phyloP scores from a whole-genome alignment of 2,113 vertebrate genomes.

The Prietella phreatophila region DNA sequence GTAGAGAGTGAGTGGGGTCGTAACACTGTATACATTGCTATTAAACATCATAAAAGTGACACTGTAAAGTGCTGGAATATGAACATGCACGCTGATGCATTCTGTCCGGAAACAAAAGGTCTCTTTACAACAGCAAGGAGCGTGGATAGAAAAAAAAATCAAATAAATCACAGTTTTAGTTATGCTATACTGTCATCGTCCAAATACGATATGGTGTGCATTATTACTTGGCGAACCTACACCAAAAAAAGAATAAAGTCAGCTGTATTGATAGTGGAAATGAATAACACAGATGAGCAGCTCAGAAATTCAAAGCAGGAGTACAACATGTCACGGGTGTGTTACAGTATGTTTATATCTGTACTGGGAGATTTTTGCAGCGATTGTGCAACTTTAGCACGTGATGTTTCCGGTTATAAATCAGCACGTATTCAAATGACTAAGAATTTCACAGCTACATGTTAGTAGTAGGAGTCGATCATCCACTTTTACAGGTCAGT shows the following conservation, averaged over 20 bases:
- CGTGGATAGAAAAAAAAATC: constrained; percentile 31
- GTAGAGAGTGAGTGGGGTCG: constrained; percentile 26
- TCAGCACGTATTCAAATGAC: not conserved
- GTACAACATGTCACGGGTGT: not conserved
- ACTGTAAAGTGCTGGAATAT: constrained; percentile 69
- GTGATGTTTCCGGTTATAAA: not conserved
- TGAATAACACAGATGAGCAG: not conserved
- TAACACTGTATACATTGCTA: constrained; percentile 50
- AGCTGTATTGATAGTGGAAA: constrained; percentile 48
- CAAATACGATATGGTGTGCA: constrained; percentile 40
- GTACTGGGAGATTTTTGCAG: not conserved
- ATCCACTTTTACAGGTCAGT: not conserved
- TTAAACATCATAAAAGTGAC: constrained; percentile 53
- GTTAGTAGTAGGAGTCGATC: not conserved
- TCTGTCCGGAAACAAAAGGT: constrained; percentile 52
- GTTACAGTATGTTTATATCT: not conserved
- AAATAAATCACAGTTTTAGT: constrained; percentile 63
- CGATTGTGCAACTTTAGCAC: not conserved
- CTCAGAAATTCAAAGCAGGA: not conserved
- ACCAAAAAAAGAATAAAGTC: constrained; percentile 20
- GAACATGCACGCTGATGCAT: constrained; percentile 49
- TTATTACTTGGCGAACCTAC: constrained; percentile 7
- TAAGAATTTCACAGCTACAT: not conserved
- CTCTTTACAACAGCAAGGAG: constrained; percentile 50
- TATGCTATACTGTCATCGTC: constrained; percentile 51